phyloP scores from a whole-genome alignment of 2,797 vertebrate genomes.

The Emys orbicularis region DNA sequence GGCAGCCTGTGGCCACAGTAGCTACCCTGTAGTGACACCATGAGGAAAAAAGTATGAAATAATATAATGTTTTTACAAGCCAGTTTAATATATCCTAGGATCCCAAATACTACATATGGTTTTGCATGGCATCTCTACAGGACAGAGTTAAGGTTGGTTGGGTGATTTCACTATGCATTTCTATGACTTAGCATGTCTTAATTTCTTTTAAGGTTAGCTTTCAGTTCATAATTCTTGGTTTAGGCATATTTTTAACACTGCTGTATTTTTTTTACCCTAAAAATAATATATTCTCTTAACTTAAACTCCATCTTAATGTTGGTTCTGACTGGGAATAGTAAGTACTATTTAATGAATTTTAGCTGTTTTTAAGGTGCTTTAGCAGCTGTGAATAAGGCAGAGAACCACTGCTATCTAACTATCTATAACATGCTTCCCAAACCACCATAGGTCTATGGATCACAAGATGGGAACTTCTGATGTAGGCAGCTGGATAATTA shows the following conservation, averaged over 20 bases:
- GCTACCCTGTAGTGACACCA: not conserved
- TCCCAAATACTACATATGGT: not conserved
- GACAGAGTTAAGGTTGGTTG: not conserved
- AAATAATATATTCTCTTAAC: not conserved
- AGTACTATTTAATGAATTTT: not conserved
- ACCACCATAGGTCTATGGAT: not conserved
- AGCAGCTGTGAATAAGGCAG: not conserved
- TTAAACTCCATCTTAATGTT: not conserved
- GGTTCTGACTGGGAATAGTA: not conserved
- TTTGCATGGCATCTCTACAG: not conserved
- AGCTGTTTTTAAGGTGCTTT: not conserved
- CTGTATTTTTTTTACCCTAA: not conserved
- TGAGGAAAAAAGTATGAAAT: not conserved
- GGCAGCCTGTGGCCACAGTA: not conserved
- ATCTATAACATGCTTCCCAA: not conserved
- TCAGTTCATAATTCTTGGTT: not conserved
- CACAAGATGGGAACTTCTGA: not conserved
- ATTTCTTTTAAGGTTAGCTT: not conserved
- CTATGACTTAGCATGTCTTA: not conserved
- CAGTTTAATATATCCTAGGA: not conserved
- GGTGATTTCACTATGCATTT: not conserved
- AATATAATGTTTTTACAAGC: not conserved
- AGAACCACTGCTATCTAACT: not conserved
- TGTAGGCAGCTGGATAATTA: not conserved
- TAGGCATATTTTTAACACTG: not conserved